Evolutionary conservation across 2,113 vertebrate species (phyloP).

Genomic region (Rhinoderma darwinii): DNA sequence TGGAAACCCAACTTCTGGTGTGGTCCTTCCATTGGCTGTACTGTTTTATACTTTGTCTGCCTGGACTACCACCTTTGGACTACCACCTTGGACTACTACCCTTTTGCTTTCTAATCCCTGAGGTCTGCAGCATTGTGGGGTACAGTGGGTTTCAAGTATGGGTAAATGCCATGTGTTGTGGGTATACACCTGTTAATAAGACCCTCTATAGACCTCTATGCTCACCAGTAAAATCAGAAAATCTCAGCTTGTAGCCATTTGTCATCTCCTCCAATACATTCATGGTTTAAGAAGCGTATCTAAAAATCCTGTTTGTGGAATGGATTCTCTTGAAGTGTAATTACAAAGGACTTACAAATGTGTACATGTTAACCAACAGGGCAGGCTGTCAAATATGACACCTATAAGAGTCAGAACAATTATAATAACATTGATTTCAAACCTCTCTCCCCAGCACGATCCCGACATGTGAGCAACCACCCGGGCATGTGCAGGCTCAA

Average conservation of each 20-base stretch:
- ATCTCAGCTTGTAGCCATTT: background rate
- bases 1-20: too few species aligned
- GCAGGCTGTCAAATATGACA: slow-evolving; percentile 5
- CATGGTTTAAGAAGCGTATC: background rate
- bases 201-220: background rate
- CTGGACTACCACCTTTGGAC: too few species aligned
- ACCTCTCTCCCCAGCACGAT: background rate
- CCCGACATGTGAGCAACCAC: background rate
- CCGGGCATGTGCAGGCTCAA: background rate
- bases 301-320: background rate
- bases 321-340: background rate
- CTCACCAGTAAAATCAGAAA: background rate
- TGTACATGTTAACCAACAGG: background rate
- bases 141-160: background rate
- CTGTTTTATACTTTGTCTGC: too few species aligned
- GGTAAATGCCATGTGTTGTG: background rate
- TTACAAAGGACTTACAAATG: background rate
- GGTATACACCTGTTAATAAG: background rate
- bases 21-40: too few species aligned
- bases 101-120: too few species aligned
- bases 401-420: slow-evolving; percentile 4
- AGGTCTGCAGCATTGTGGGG: background rate
- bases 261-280: background rate
- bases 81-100: too few species aligned
- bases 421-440: slow-evolving; percentile 8